Evolutionary conservation across 1,140 invertebrate genomes (phyloP).

Genomic region (Mesaphorura yosii): DNA sequence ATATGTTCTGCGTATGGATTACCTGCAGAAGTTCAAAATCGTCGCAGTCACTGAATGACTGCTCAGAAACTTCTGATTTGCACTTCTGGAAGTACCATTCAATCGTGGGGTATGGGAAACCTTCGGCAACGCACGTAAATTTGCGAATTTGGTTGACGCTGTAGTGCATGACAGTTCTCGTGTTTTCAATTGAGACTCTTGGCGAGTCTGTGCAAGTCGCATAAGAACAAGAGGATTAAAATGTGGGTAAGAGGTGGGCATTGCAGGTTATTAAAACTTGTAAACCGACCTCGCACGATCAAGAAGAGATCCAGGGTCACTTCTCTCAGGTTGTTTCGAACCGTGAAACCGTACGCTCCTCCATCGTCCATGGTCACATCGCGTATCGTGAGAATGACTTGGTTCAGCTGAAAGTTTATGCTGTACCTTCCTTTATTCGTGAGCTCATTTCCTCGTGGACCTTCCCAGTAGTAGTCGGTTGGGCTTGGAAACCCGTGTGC

Average conservation of each 20-base stretch:
- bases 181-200: not conserved
- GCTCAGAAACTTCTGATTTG: not conserved
- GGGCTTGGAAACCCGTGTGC: constrained; percentile 13
- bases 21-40: not conserved
- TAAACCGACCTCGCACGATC: constrained; percentile 1
- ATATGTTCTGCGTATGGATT: no score
- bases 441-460: constrained; percentile 2
- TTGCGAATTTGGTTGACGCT: not conserved
- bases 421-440: not conserved
- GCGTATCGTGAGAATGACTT: constrained; percentile 1
- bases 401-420: not conserved
- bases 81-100: constrained; percentile 17
- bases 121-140: constrained; percentile 11
- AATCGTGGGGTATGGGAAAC: constrained; percentile 12
- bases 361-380: constrained; percentile 3
- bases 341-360: constrained; percentile 17
- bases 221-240: no score
- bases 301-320: constrained; percentile 4
- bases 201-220: no score
- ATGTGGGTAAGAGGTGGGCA: no score
- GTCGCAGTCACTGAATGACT: not conserved
- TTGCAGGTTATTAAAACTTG: no score
- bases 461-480: constrained; percentile 9
- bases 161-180: no score
- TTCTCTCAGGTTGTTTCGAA: not conserved